Conservation (phyloP, 1,140 invertebrate genomes). For the Drosophila busckii region DNA sequence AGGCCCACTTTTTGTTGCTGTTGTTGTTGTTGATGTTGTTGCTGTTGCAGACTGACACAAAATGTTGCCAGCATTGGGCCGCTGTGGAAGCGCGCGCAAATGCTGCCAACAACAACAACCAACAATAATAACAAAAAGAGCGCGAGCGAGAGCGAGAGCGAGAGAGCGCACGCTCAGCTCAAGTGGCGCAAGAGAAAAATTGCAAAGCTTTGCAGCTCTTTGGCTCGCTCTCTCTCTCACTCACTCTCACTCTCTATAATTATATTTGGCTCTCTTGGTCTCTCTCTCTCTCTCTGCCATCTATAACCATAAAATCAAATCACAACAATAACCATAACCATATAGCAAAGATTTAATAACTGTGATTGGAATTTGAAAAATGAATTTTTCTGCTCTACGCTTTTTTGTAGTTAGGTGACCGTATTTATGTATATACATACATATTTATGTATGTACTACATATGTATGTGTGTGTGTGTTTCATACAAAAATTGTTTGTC, state of each 20-base stretch:
- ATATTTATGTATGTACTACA: conserved; percentile 1
- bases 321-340: conserved; percentile 76
- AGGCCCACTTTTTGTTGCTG: conserved; percentile 58
- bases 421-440: background rate
- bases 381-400: conserved; percentile 53
- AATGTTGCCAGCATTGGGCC: conserved; percentile 21
- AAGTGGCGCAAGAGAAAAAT: conserved; percentile 1
- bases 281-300: conserved; percentile 24
- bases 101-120: conserved; percentile 37
- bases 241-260: conserved; percentile 11
- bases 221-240: background rate
- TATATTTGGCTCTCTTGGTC: background rate
- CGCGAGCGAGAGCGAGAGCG: background rate
- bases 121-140: conserved; percentile 59
- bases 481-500: conserved; percentile 45
- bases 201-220: conserved; percentile 14
- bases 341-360: conserved; percentile 77
- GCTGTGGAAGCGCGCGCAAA: conserved; percentile 56
- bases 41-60: conserved; percentile 42
- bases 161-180: conserved; percentile 24
- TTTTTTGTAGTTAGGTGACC: background rate
- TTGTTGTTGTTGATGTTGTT: too few relatives aligned
- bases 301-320: conserved; percentile 76
- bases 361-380: conserved; percentile 76
- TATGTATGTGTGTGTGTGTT: conserved; percentile 5